Base-by-base conservation (phyloP, 2,113 vertebrate species). In the Anarrhichthys ocellatus region DNA sequence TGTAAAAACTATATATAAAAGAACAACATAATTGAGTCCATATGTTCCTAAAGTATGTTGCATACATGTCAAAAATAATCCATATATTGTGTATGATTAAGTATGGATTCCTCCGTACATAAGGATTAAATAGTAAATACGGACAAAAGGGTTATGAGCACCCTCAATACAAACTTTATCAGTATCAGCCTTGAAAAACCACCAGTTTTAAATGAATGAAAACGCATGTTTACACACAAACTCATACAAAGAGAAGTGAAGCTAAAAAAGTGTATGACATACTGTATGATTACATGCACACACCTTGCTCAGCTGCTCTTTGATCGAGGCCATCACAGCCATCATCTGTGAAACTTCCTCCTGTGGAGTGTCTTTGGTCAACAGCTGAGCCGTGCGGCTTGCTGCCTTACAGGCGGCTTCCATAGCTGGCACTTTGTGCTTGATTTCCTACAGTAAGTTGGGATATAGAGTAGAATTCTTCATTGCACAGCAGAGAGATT, bases 241-340 rank as follows among this genome's bases (percentile, higher is more conserved):
- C 10, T 0, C 44, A 50, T 15, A 38, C 2, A 9, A 29, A 61
- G 40, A 42, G 17, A 46, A 48, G 38, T 15, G 3, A 50, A 72
- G 17, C 40, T 24, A 24, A 69, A 75, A 42, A 24, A 34, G 5
- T 44, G 15, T 0, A 59, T 69, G 15, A 13, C 29, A 44, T 34
- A 24, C 20, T n/a, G 27, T 5, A n/a, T 40, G 22, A 24, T 17
- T 48, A 72, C 54, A 18, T 9, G 27, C 50, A 70, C 76, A 44
- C 81, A 99, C 98, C 96, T 98, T 97, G 93, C 91, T 92, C 9
- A 99, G 95, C 73, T 97, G 96, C 46, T 99, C 97, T 88, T 97
- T 99, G 88, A 99, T 93, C 5, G 90, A 92, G 44, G 96, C 84
- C 94, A 97, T 95, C 63, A 95, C 93, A 18, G 92, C 71, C 82